Conservation (phyloP, 2,888 invertebrate species). For the Phania funesta region DNA sequence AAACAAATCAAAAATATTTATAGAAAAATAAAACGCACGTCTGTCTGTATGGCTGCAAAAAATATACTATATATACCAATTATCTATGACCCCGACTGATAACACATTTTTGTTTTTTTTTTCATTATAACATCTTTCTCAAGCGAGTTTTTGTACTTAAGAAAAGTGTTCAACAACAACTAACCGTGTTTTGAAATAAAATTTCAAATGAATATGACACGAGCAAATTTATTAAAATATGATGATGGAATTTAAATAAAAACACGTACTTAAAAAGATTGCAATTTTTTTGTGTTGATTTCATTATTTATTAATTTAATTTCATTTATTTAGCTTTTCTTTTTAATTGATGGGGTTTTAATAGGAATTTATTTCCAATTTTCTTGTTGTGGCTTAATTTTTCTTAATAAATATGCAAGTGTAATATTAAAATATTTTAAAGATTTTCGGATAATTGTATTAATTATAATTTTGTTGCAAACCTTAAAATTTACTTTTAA, state of each 20-base stretch:
- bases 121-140: conserved; percentile 25
- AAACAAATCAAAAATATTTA: too few species aligned
- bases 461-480: conserved; percentile 30
- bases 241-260: conserved; percentile 46
- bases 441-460: conserved; percentile 16
- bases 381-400: conserved; percentile 22
- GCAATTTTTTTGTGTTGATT: conserved; percentile 42
- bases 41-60: neutral
- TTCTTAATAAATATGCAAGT: conserved; percentile 64
- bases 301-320: conserved; percentile 35
- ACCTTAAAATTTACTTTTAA: conserved; percentile 58
- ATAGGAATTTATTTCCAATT: conserved; percentile 49
- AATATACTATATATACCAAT: conserved; percentile 48
- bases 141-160: conserved; percentile 41
- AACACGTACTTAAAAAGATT: conserved; percentile 40
- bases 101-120: conserved; percentile 37
- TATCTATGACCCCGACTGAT: conserved; percentile 65
- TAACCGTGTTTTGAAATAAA: conserved; percentile 22
- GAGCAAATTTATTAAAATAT: conserved; percentile 15
- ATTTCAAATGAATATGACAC: neutral
- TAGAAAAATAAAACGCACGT: conserved; percentile 23
- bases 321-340: conserved; percentile 21
- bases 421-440: conserved; percentile 59
- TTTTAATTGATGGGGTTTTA: conserved; percentile 57
- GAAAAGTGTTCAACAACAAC: conserved; percentile 41